A percentile compares a stretch with the other conserved stretches of the same genome.
Evolutionary conservation across 1,140 invertebrate species (phyloP).

Genomic region (Orius laevigatus): DNA sequence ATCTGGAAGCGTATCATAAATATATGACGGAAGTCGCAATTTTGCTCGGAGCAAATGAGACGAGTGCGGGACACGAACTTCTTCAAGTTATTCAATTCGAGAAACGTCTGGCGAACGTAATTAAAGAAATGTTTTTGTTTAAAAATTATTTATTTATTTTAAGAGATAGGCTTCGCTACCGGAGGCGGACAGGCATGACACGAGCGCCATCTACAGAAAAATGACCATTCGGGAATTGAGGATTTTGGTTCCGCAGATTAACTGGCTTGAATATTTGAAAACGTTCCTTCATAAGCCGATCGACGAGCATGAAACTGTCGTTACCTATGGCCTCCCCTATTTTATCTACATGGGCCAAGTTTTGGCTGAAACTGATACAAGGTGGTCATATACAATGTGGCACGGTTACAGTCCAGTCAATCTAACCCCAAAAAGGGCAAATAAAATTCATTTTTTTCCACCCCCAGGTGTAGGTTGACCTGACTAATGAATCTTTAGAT

Average conservation of each 20-base stretch:
- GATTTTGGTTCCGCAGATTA: constrained; percentile 48
- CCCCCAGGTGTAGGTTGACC: too few relatives aligned
- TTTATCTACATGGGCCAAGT: constrained; percentile 61
- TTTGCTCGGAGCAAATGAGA: constrained; percentile 49
- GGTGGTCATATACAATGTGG: constrained; percentile 30
- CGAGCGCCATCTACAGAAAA: constrained; percentile 58
- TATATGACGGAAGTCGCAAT: constrained; percentile 64
- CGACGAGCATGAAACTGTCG: constrained; percentile 50
- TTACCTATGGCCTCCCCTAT: constrained; percentile 64
- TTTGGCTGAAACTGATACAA: constrained; percentile 43
- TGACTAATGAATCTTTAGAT: too few relatives aligned
- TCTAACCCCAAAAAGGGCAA: background rate
- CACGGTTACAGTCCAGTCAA: too few relatives aligned
- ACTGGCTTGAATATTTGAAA: constrained; percentile 60
- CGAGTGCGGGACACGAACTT: constrained; percentile 44
- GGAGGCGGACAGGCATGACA: constrained; percentile 69
- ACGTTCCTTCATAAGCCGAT: constrained; percentile 47
- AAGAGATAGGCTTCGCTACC: constrained; percentile 46
- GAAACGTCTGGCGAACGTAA: constrained; percentile 58
- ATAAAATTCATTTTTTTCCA: too few relatives aligned
- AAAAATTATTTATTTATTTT: background rate
- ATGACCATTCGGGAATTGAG: constrained; percentile 46
- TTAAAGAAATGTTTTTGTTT: constrained; percentile 17
- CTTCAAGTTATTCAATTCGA: constrained; percentile 55
- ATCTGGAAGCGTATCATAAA: constrained; percentile 50